Base-by-base conservation (phyloP, 2,113 vertebrate species). In the Boulengeromyrus knoepffleri region DNA sequence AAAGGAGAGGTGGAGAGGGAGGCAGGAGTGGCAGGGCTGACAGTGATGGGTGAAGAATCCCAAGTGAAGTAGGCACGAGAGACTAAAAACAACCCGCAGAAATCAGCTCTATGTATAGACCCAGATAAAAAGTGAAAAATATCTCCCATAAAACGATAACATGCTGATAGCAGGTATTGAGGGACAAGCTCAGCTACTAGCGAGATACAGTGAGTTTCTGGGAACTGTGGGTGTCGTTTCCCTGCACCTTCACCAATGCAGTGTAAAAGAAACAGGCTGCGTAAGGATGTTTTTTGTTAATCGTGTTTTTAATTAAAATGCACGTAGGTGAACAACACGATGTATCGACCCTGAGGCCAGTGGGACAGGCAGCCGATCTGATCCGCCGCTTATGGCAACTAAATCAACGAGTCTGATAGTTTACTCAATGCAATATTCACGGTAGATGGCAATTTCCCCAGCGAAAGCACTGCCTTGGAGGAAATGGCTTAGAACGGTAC, bases 51-150 rank as follows among this genome's bases (percentile, higher is more conserved):
- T 88, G 58, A 80, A 89, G 74, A 88, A 89, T 90, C 87, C 88
- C 89, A 36, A 88, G 46, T 90, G 85, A 90, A 92, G 91, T 88
- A 85, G 89, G 90, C 83, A 36, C 24, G 77, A 90, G 88, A 88
- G 84, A 87, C 90, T 91, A 89, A 89, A 84, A 90, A 89, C 90
- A 88, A 74, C 49, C 88, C 42, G 49, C 62, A 50, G 89, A 88
- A 88, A 91, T 49, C 88, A 70, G 88, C 83, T 89, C 90, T 90
- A 91, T 87, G 88, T 93, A 91, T 92, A 93, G 91, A 88, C 90
- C 86, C 70, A 86, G 90, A 88, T 91, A 88, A 70, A 91, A 91
- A 90, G 77, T 70, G 89, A 31, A 90, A 87, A 88, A 91, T 42
- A 87, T 49, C 85, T 49, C 52, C 85, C 50, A 70, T 91, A 89